Conservation (phyloP, 2,113 vertebrate genomes). For the Myanophis thanlyinensis region DNA sequence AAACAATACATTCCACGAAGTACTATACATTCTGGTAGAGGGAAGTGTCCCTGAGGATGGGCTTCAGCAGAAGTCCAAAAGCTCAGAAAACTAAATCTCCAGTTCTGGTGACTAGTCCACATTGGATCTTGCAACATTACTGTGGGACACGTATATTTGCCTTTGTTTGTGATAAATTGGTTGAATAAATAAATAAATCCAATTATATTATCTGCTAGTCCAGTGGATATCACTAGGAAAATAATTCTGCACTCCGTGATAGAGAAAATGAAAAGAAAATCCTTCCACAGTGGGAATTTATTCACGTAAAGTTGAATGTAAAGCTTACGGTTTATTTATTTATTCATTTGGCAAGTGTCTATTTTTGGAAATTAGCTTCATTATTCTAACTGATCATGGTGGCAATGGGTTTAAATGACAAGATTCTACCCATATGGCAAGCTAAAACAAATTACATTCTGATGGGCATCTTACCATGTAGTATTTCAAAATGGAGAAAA, state of each 20-base stretch:
- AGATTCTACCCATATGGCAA: slow-evolving; percentile 23
- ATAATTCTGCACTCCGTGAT: not conserved
- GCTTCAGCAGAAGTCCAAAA: not conserved
- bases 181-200: not conserved
- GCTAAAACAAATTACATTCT: slow-evolving; percentile 23
- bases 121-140: not conserved
- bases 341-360: not conserved
- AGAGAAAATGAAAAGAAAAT: not conserved
- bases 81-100: not conserved
- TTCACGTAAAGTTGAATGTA: not conserved
- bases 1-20: not conserved
- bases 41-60: not conserved
- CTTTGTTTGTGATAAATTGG: not conserved
- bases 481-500: not conserved
- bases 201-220: not conserved
- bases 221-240: not conserved
- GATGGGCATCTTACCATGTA: not conserved
- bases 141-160: not conserved
- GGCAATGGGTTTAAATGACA: not conserved
- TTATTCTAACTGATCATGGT: slow-evolving; percentile 34
- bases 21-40: not conserved
- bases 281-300: too few species aligned
- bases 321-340: slow-evolving; percentile 10
- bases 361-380: slow-evolving; percentile 6
- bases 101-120: rapidly evolving